A percentile compares a stretch with the other conserved stretches of the same genome.
These are phyloP conservation scores for Callospermophilus lateralis DNA, from an alignment of 2,113 vertebrate genomes.

Conservation along the genomic window DNA sequence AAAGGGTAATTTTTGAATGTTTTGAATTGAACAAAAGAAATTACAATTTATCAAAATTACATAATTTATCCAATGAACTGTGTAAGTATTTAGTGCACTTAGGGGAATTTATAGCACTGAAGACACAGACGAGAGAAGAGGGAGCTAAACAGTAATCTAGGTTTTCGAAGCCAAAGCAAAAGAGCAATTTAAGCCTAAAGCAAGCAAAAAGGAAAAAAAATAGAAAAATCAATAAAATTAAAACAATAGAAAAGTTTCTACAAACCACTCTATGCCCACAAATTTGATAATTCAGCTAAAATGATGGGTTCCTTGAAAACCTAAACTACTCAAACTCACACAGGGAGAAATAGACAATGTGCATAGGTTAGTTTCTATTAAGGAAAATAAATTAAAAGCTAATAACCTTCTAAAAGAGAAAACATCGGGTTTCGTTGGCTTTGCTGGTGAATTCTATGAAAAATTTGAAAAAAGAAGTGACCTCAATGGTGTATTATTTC, in stretches of 20 bases:
- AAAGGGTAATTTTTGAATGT: constrained; percentile 15
- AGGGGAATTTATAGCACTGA: neutral
- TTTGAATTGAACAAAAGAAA: constrained; percentile 32
- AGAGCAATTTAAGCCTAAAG: neutral
- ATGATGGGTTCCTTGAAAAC: constrained; percentile 4
- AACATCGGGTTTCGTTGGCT: neutral
- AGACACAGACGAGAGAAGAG: neutral
- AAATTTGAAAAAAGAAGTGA: neutral
- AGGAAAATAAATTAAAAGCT: constrained; percentile 12
- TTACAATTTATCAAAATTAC: neutral
- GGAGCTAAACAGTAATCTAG: neutral
- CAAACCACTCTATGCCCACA: neutral
- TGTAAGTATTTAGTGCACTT: neutral
- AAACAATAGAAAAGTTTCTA: constrained; percentile 4
- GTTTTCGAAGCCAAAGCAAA: neutral
- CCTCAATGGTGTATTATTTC: neutral
- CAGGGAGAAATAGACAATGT: neutral
- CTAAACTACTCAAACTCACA: neutral
- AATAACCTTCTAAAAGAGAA: neutral
- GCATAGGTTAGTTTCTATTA: neutral
- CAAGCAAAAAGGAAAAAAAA: neutral
- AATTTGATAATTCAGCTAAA: constrained; percentile 36
- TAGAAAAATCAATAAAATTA: constrained; percentile 16
- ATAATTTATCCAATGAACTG: neutral
- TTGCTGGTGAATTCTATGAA: constrained; percentile 31